Evolutionary conservation across 2,888 invertebrate genomes (phyloP).

Genomic region (Amiota minor): DNA sequence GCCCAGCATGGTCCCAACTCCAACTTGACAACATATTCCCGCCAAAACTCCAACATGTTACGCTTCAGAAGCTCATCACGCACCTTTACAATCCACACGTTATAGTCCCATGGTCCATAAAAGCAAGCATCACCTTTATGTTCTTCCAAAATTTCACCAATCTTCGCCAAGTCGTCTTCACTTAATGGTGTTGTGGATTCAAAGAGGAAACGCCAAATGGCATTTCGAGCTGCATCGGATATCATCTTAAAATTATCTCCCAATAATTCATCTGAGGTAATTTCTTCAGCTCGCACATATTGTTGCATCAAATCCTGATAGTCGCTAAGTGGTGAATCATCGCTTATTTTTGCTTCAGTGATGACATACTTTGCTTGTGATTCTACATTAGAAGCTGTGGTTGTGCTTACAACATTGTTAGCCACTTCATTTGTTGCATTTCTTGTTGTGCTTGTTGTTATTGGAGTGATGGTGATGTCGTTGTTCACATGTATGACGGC

Average conservation of each 20-base stretch:
- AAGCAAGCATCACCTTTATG: conserved; percentile 72
- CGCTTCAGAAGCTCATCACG: conserved; percentile 62
- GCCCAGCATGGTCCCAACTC: conserved; percentile 66
- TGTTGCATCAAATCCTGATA: conserved; percentile 56
- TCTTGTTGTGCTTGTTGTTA: conserved; percentile 28
- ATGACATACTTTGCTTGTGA: conserved; percentile 38
- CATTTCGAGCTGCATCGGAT: conserved; percentile 39
- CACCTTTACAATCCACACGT: conserved; percentile 68
- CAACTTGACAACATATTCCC: conserved; percentile 60
- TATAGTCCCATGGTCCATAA: conserved; percentile 62
- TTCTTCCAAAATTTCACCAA: conserved; percentile 52
- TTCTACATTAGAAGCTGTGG: neutral
- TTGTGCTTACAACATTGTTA: conserved; percentile 5
- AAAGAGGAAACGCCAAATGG: conserved; percentile 60
- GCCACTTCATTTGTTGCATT: neutral
- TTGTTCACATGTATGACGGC: conserved; percentile 50
- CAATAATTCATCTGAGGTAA: conserved; percentile 50
- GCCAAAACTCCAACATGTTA: conserved; percentile 66
- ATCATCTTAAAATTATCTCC: conserved; percentile 50
- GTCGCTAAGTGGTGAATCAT: conserved; percentile 47
- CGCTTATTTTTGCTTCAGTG: conserved; percentile 49
- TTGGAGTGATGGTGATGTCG: conserved; percentile 30
- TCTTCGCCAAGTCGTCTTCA: conserved; percentile 38
- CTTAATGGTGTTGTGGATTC: conserved; percentile 35
- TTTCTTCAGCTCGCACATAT: conserved; percentile 49